phyloP scores from a whole-genome alignment of 1,140 invertebrate genomes.

The Halictus rubicundus region DNA sequence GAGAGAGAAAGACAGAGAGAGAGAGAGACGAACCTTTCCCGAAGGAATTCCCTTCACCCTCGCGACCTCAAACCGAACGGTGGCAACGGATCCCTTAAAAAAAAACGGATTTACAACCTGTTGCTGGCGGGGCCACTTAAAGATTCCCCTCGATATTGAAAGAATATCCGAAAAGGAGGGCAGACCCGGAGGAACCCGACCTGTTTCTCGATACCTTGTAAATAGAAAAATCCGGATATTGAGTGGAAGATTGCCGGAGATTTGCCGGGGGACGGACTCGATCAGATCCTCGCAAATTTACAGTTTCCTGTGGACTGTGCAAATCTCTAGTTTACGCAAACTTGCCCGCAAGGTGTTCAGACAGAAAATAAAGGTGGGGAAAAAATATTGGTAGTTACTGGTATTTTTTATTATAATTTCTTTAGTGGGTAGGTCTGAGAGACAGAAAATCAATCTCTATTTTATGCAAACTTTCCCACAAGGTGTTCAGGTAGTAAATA shows the following conservation, averaged over 20 bases:
- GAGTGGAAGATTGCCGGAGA: slow-evolving; percentile 62
- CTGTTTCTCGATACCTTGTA: slow-evolving; percentile 72
- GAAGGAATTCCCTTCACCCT: slow-evolving; percentile 77
- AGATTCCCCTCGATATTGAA: slow-evolving; percentile 81
- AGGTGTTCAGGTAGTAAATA: no score
- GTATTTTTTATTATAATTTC: no score
- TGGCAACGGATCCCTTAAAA: slow-evolving; percentile 75
- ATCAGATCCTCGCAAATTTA: not conserved
- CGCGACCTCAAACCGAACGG: slow-evolving; percentile 76
- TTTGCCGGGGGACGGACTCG: not conserved
- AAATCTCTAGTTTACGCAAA: no score
- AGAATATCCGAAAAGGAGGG: slow-evolving; percentile 78
- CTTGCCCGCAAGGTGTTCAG: no score
- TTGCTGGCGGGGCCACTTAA: slow-evolving; percentile 79
- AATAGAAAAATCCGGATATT: slow-evolving; percentile 77
- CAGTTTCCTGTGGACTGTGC: not conserved
- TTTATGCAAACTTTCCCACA: no score
- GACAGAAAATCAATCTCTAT: no score
- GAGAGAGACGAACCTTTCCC: slow-evolving; percentile 59
- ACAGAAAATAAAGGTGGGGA: no score
- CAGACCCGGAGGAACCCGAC: slow-evolving; percentile 43
- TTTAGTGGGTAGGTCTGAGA: no score
- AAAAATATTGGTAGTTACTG: no score
- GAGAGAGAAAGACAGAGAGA: slow-evolving; percentile 5
- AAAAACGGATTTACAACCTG: slow-evolving; percentile 82